These are phyloP conservation scores for Keiferia lycopersicella DNA, from an alignment of 2,888 invertebrate species.

Conservation along the genomic window DNA sequence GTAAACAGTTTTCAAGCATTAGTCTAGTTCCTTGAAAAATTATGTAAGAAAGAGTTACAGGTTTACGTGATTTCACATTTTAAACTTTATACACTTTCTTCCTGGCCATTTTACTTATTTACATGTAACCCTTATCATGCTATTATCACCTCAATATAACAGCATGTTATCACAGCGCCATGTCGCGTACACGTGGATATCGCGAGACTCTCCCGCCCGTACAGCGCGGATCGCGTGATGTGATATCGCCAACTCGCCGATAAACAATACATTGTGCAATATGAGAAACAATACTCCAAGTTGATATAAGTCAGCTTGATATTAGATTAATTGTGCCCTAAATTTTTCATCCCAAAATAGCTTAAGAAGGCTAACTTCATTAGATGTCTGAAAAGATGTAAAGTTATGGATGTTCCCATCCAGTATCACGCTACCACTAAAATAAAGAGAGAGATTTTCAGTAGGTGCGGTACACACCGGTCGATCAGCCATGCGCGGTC, in stretches of 20 bases:
- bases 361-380: no score
- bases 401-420: no score
- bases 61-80: background rate
- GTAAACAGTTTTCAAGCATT: background rate
- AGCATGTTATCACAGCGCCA: background rate
- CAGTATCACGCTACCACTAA: no score
- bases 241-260: background rate
- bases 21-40: background rate
- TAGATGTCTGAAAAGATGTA: no score
- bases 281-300: background rate
- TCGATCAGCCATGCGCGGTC: no score
- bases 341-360: no score
- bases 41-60: no score
- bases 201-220: slow-evolving; percentile 31
- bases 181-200: slow-evolving; percentile 24
- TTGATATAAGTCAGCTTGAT: background rate
- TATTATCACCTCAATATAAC: background rate
- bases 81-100: background rate
- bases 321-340: background rate
- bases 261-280: slow-evolving; percentile 7
- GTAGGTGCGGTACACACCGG: no score
- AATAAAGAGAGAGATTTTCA: no score
- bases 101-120: background rate
- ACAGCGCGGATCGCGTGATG: slow-evolving; percentile 37
- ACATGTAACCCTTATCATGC: background rate